Conservation (phyloP, 1,140 invertebrate genomes). For the Brachionus sp. region DNA sequence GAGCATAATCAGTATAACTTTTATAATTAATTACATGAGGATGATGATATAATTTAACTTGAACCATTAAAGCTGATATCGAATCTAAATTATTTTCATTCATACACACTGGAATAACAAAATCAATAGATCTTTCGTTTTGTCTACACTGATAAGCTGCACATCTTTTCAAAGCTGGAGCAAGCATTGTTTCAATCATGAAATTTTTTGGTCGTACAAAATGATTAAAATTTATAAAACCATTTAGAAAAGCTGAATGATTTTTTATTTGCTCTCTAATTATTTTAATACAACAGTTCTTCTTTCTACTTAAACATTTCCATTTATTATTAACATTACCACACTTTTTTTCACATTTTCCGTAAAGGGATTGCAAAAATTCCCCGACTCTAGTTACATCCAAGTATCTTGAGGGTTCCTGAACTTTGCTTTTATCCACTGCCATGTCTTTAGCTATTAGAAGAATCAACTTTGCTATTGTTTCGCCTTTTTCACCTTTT, state of each 20-base stretch:
- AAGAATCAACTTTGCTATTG: neutral
- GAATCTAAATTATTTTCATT: neutral
- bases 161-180: constrained; percentile 2
- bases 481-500: constrained; percentile 6
- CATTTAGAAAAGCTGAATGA: neutral
- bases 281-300: neutral
- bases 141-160: neutral
- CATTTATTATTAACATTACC: neutral
- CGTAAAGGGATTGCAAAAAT: neutral
- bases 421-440: neutral
- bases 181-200: neutral
- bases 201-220: neutral
- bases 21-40: neutral
- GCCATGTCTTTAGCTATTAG: neutral
- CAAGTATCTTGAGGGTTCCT: neutral
- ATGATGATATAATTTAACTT: neutral
- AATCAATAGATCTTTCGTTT: neutral
- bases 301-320: neutral
- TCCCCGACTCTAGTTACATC: neutral
- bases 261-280: neutral
- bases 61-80: neutral
- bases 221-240: constrained; percentile 12
- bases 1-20: neutral
- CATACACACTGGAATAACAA: neutral
- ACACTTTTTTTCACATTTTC: neutral